Base-by-base conservation (phyloP, 2,797 vertebrate genomes). In the Myotis vivesi region DNA sequence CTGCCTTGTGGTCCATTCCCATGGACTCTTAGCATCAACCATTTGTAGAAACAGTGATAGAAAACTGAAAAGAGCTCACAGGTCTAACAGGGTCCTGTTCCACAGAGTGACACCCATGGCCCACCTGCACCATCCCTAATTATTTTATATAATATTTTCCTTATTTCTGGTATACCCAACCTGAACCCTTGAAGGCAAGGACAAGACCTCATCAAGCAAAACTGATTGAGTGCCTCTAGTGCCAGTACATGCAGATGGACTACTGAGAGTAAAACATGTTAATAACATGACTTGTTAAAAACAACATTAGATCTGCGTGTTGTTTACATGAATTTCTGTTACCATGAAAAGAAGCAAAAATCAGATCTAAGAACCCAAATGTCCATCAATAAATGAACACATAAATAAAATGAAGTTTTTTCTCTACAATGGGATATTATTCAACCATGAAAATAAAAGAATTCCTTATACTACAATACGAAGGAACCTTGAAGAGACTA, bases 241-340 rank as follows among this genome's bases (percentile, higher is more conserved):
- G 66, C 46, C 17, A 1, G 11, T 51, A 41, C 25, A 46, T 57
- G n/a, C 3, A 33, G 36, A 51, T 44, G 12, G 55, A 62, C 6
- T 46, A 33, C 44, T 91, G n/a, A 68, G 36, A 87, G 38, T 46
- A 46, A 46, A 82, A 6, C 41, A 23, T 55, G 64, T 89, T 82
- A 62, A 79, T 51, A 41, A 19, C 1, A 3, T 49, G 71, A 30
- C 55, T 86, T 71, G 16, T 72, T 91, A 46, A 69, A 88, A 83
- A 85, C 15, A 55, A 41, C 69, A 76, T 64, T 30, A 55, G 41
- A 30, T 51, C 71, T 83, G 22, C n/a, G 6, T 44, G 13, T 71
- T 69, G 20, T 89, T 87, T 51, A 13, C 80, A 17, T 49, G 33
- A 87, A 83, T 87, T 72, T 73, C 12, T 28, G 5, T 97, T 93